A percentile compares a stretch with the other conserved stretches of the same genome.
Evolutionary conservation across 30 jellyfish, hydroid and myxozoan species (phyloP).

Genomic region (Morbakka virulenta): DNA sequence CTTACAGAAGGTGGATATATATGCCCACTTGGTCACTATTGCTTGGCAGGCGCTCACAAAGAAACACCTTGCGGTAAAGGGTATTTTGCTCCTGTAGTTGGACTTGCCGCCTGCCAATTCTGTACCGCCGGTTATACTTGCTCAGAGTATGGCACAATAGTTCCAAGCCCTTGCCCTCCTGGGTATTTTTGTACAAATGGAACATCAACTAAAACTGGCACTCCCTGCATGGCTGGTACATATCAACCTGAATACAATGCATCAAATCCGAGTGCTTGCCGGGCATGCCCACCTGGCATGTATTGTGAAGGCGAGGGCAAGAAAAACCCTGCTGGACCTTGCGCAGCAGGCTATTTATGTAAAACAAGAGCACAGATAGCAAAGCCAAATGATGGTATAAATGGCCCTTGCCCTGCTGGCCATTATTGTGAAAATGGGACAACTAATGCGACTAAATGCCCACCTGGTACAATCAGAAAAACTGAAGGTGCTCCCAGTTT

Average conservation of each 20-base stretch:
- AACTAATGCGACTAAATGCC: slow-evolving; percentile 64
- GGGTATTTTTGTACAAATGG: slow-evolving; percentile 88
- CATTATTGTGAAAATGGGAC: slow-evolving; percentile 75
- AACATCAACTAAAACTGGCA: slow-evolving; percentile 53
- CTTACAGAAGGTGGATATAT: slow-evolving; percentile 77
- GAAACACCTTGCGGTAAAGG: slow-evolving; percentile 78
- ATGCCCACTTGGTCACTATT: slow-evolving; percentile 89
- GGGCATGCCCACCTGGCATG: slow-evolving; percentile 84
- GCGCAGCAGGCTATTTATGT: slow-evolving; percentile 87
- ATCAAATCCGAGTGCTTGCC: slow-evolving; percentile 49
- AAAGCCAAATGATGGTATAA: slow-evolving; percentile 64
- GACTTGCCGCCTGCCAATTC: slow-evolving; percentile 55
- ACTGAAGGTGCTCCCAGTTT: slow-evolving; percentile 72
- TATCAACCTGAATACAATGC: slow-evolving; percentile 67
- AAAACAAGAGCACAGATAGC: slow-evolving; percentile 64
- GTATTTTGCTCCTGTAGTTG: slow-evolving; percentile 67
- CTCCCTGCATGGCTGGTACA: slow-evolving; percentile 73
- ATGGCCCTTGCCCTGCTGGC: slow-evolving; percentile 84
- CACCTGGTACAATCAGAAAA: slow-evolving; percentile 87
- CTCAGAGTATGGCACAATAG: slow-evolving; percentile 63
- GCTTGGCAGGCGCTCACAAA: slow-evolving; percentile 71
- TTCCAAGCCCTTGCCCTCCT: slow-evolving; percentile 78
- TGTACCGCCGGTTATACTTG: slow-evolving; percentile 84
- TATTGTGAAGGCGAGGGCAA: slow-evolving; percentile 72
- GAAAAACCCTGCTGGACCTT: slow-evolving; percentile 68